Percentiles rank a stretch among this genome's conserved stretches.
These are phyloP conservation scores for Oreocharis arfaki DNA, from an alignment of 2,113 vertebrate species.

Conservation along the genomic window DNA sequence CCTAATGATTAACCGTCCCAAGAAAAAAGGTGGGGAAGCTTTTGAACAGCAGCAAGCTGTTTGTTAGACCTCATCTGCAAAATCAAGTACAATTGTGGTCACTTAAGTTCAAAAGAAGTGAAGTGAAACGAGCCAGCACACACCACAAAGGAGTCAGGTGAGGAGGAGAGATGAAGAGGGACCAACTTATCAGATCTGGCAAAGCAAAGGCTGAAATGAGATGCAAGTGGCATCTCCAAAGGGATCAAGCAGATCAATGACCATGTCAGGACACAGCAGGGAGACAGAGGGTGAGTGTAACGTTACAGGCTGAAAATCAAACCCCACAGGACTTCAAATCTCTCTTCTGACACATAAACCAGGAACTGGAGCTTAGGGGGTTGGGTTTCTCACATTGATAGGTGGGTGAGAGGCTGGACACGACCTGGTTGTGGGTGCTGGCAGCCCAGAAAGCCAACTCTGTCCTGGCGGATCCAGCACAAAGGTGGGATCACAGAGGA, in stretches of 20 bases:
- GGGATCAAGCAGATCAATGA: background rate
- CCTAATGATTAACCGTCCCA: slow-evolving; percentile 12
- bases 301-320: background rate
- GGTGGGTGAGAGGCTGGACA: background rate
- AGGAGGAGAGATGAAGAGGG: background rate
- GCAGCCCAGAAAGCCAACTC: background rate
- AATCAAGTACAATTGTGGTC: background rate
- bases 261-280: background rate
- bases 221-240: background rate
- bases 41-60: background rate
- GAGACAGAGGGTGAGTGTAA: background rate
- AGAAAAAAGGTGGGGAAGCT: background rate
- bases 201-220: background rate
- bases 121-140: background rate
- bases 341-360: background rate
- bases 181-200: background rate
- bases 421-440: background rate
- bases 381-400: background rate
- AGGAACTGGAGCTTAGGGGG: background rate
- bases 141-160: background rate
- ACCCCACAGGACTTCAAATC: background rate
- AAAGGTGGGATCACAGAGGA: background rate
- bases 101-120: background rate
- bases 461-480: background rate
- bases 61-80: background rate